phyloP scores from a whole-genome alignment of 2,797 vertebrate genomes.

The Mormyrus hasselquistii region DNA sequence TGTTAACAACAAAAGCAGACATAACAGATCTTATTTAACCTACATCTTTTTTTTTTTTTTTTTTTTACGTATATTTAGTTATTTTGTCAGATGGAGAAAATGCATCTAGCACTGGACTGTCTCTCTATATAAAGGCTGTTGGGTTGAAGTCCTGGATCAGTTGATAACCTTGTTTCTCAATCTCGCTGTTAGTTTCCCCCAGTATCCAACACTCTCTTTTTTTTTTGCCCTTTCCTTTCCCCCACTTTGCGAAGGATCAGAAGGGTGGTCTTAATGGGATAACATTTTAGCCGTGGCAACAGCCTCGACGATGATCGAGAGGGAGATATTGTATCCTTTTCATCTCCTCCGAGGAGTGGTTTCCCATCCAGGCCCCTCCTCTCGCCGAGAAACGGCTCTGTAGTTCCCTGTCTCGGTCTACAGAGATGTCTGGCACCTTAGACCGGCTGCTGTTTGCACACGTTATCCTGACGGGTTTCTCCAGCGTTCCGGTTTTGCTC shows the following conservation, averaged over 20 bases:
- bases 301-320: neutral
- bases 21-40: neutral
- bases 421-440: neutral
- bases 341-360: neutral
- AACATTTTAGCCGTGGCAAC: neutral
- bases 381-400: neutral
- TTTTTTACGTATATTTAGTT: neutral
- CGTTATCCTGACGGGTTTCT: neutral
- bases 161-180: neutral
- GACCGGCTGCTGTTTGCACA: neutral
- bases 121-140: neutral
- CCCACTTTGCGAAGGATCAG: neutral
- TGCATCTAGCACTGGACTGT: neutral
- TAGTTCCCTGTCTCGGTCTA: neutral
- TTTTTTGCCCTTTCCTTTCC: neutral
- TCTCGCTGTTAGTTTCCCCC: neutral
- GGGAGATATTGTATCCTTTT: slow-evolving; percentile 5
- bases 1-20: neutral
- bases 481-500: neutral
- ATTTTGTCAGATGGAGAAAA: neutral
- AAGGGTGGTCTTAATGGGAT: neutral
- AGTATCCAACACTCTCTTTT: neutral
- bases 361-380: neutral
- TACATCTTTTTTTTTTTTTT: neutral
- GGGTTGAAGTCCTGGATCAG: neutral